Conservation (phyloP, 1,140 invertebrate genomes). For the Pachyrhynchus sulphureomaculatus region DNA sequence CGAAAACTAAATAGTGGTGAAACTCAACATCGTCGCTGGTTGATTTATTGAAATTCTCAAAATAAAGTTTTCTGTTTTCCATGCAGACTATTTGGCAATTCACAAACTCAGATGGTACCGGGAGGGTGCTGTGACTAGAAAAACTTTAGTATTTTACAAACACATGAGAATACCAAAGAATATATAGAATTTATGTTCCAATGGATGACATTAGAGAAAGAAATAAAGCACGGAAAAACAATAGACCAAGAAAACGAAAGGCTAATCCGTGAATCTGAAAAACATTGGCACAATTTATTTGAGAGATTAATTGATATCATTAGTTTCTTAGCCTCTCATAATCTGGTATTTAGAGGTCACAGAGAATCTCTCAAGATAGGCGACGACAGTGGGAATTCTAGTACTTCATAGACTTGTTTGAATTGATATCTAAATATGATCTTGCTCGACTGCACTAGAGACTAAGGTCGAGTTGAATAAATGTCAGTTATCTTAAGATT, state of each 20-base stretch:
- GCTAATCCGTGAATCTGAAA: conserved; percentile 39
- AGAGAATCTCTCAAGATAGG: conserved; percentile 29
- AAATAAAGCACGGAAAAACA: conserved; percentile 40
- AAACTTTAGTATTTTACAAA: conserved; percentile 44
- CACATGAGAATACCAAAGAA: conserved; percentile 44
- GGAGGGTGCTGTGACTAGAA: conserved; percentile 44
- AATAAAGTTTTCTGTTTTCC: no score
- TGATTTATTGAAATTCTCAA: conserved; percentile 38
- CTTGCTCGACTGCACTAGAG: conserved; percentile 30
- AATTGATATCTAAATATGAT: conserved; percentile 34
- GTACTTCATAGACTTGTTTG: conserved; percentile 40
- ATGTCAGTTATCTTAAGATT: conserved; percentile 40
- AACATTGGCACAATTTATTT: conserved; percentile 43
- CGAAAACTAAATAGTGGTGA: conserved; percentile 40
- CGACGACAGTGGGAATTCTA: conserved; percentile 26
- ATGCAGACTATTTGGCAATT: conserved; percentile 43
- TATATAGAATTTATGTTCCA: conserved; percentile 40
- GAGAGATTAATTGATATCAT: conserved; percentile 43
- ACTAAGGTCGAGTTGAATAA: conserved; percentile 33
- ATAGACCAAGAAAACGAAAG: conserved; percentile 42
- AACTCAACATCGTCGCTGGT: conserved; percentile 36
- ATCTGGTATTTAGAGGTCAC: conserved; percentile 37
- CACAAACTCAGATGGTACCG: conserved; percentile 42
- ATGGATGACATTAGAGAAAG: conserved; percentile 40
- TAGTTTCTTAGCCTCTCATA: conserved; percentile 43